A percentile compares a stretch with the other conserved stretches of the same genome.
These are phyloP conservation scores for Tetraneura akinire DNA, from an alignment of 1,140 invertebrate genomes.

Conservation along the genomic window DNA sequence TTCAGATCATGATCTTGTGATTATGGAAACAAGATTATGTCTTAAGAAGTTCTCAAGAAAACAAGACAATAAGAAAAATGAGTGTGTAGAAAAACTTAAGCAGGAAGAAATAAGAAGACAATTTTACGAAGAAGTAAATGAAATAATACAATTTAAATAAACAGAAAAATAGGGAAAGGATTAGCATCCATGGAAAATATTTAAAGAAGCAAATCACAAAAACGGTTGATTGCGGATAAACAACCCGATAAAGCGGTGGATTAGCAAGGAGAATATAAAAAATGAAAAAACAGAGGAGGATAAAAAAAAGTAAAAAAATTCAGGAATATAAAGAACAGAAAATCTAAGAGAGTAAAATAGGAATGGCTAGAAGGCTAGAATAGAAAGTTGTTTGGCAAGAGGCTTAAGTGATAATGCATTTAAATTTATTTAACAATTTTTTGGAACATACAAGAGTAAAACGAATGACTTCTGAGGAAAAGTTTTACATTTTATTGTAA, in stretches of 20 bases:
- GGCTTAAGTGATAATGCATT: slow-evolving; percentile 13
- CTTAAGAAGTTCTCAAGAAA: neutral
- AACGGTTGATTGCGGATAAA: neutral
- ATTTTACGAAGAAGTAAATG: no score
- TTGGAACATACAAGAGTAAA: slow-evolving; percentile 7
- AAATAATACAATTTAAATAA: no score
- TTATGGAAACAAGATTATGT: neutral
- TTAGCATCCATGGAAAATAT: neutral
- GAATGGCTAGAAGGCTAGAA: slow-evolving; percentile 1
- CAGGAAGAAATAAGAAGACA: no score
- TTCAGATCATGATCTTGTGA: neutral
- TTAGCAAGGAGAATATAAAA: slow-evolving; percentile 8
- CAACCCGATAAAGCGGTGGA: neutral
- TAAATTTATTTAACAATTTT: slow-evolving; percentile 18
- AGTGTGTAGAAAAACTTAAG: no score
- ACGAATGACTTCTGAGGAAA: neutral
- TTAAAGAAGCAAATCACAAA: slow-evolving; percentile 24
- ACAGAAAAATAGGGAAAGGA: slow-evolving; percentile 9
- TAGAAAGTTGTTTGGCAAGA: neutral
- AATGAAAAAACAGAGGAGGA: neutral
- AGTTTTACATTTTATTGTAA: no score
- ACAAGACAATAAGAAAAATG: no score
- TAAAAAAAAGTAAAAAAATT: slow-evolving; percentile 12
- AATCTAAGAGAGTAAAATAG: slow-evolving; percentile 18
- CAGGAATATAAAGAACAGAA: slow-evolving; percentile 22